Evolutionary conservation across 2,888 invertebrate genomes (phyloP), one percentile per base, ranked within the genome.

Genomic region (Lissocephala sabroskyi): DNA sequence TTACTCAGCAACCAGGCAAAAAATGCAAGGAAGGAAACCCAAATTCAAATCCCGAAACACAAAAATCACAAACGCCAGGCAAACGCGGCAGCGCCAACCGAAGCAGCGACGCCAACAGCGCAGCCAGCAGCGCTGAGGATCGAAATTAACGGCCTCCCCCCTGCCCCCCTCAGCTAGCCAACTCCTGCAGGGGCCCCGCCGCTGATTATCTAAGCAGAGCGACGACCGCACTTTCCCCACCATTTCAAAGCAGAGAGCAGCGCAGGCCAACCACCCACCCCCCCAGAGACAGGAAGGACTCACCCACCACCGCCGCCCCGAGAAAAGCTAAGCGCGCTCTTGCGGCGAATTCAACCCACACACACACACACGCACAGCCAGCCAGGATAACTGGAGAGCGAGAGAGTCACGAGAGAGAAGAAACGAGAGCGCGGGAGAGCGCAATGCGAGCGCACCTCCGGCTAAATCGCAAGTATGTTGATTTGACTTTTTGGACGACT

Each of bases 121-220:
- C 49, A 13, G 18, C 23, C 56, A 43, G 43, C 42, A 14, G 16
- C 10, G 10, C 4, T 37, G 37, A 37, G 10, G 37, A 37, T 37
- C 37, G n/a, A 19, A 16, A 2, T 44, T 6, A 35, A 26, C n/a
- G n/a, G n/a, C n/a, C n/a, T n/a, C n/a, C n/a, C n/a, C n/a, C n/a
- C n/a, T n/a, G n/a, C n/a, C n/a, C n/a, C n/a, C n/a, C n/a, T n/a
- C n/a, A 36, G 61, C 52, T 59, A 56, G 39, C 56, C 45, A 59
- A 45, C 48, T 59, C 73, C 73, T 62, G 55, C 65, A 14, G 32
- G 74, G 63, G 74, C 70, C 66, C 49, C 55, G 23, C 52, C 26
- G 77, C 77, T 65, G 56, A 73, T 59, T 73, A 76, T 73, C 73
- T 73, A 68, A 68, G 59, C 71, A 65, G 76, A 67, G 70, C 64